Conservation (phyloP, 2,113 vertebrate species). For the Anolis sagrei region DNA sequence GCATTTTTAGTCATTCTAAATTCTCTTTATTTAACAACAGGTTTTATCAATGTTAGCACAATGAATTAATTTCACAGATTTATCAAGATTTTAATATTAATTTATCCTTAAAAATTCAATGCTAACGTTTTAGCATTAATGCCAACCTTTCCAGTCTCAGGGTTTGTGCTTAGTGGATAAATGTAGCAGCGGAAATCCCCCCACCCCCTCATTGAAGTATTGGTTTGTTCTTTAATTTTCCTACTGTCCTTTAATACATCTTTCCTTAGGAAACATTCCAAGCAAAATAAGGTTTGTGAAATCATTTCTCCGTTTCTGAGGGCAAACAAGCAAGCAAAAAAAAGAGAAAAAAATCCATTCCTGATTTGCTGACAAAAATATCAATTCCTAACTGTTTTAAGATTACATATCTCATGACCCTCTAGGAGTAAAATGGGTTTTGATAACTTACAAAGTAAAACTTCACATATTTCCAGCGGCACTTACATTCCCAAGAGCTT, state of each 20-base stretch:
- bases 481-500: not conserved
- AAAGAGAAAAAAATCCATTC: not conserved
- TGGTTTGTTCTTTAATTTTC: constrained; percentile 4
- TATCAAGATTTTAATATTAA: too few relatives aligned
- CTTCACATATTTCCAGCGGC: not conserved
- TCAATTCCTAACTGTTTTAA: not conserved
- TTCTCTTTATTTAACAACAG: too few relatives aligned
- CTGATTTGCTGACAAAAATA: not conserved
- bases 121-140: too few relatives aligned
- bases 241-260: not conserved
- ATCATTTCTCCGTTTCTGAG: not conserved
- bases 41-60: too few relatives aligned
- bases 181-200: not conserved
- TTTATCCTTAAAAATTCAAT: too few relatives aligned
- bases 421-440: constrained; percentile 9
- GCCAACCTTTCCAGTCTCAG: not conserved
- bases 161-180: not conserved
- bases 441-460: constrained; percentile 1
- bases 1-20: too few relatives aligned
- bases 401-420: constrained; percentile 19
- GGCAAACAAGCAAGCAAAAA: constrained; percentile 2
- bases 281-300: constrained; percentile 11
- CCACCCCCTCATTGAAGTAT: not conserved
- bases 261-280: not conserved
- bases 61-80: too few relatives aligned